These are phyloP conservation scores for Alauda arvensis DNA, from an alignment of 2,797 vertebrate species.

Conservation along the genomic window DNA sequence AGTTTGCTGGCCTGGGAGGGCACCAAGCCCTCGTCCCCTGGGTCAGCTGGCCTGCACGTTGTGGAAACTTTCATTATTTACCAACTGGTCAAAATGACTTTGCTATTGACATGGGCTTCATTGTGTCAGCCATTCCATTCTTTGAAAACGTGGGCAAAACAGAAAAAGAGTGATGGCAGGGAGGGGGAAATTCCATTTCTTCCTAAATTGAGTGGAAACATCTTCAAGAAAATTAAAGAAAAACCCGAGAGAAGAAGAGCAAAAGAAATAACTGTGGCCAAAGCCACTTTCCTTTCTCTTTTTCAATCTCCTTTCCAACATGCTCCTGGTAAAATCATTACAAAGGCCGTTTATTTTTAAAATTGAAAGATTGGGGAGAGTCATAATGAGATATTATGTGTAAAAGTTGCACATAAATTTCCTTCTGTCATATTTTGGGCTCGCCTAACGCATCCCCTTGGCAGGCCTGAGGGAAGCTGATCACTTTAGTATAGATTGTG, in stretches of 20 bases:
- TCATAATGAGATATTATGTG: conserved; percentile 87
- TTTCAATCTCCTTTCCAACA: conserved; percentile 77
- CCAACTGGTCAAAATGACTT: conserved; percentile 45
- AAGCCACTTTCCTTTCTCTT: conserved; percentile 68
- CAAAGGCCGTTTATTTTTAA: conserved; percentile 82
- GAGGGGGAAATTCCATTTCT: conserved; percentile 61
- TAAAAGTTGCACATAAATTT: conserved; percentile 88
- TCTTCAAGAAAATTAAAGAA: conserved; percentile 65
- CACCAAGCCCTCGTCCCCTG: conserved; percentile 16
- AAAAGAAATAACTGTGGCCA: conserved; percentile 59
- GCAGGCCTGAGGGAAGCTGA: conserved; percentile 77
- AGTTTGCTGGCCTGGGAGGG: conserved; percentile 28
- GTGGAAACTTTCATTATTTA: conserved; percentile 58
- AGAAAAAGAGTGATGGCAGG: conserved; percentile 32
- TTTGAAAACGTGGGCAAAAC: conserved; percentile 42
- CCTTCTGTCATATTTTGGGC: conserved; percentile 83
- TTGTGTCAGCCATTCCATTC: conserved; percentile 52
- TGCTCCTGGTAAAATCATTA: conserved; percentile 81
- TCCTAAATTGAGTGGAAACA: conserved; percentile 62
- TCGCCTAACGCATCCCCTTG: conserved; percentile 76
- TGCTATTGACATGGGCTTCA: conserved; percentile 56
- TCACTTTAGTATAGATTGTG: conserved; percentile 85
- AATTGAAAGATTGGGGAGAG: conserved; percentile 85
- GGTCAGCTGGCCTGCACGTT: conserved; percentile 1
- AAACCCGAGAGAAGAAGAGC: conserved; percentile 54